Base-by-base conservation (phyloP, 2,888 invertebrate genomes). In the Xestia ashworthii region DNA sequence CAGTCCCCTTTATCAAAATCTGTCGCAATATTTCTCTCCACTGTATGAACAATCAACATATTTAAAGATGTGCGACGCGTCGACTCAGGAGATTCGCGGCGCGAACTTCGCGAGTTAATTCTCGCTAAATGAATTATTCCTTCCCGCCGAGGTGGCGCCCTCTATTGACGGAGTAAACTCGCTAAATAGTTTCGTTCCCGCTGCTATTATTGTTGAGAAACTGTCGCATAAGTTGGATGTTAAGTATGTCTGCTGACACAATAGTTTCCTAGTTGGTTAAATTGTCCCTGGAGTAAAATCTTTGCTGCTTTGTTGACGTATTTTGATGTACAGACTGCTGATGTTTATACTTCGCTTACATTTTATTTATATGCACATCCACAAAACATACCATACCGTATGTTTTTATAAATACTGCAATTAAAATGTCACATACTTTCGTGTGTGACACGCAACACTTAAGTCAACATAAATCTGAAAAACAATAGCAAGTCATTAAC, bases 131-230 rank as follows among this genome's bases (percentile, higher is more conserved):
- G 95, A 96, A 96, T 96, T 96, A 96, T 95, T 94, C 92, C 91
- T 92, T 92, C 91, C 93, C 94, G 93, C 86, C 92, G 91, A 93
- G 93, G 93, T 94, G 95, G 93, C 95, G 94, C 93, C 93, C 92
- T 92, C 93, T 96, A 96, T 96, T 96, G 96, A 95, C 95, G 93
- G 89, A 93, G 93, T 90, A 94, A 96, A 96, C 95, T 96, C 88
- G 92, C 96, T 96, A 95, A 96, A 96, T 95, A 96, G 96, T 96
- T 96, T 95, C 94, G 94, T 96, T 95, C 94, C 94, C 94, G 92
- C 93, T 92, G 92, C 95, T 93, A 95, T 95, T 96, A 95, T 96
- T 95, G 95, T 95, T 93, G 86, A 87, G 89, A 82, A 95, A 96
- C 95, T 95, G 95, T 95, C 95, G 94, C 93, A 88, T 89, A 94